A percentile compares a stretch with the other conserved stretches of the same genome.
These are phyloP conservation scores for Tubulanus polymorphus DNA, from an alignment of 2,888 invertebrate genomes.

Conservation along the genomic window DNA sequence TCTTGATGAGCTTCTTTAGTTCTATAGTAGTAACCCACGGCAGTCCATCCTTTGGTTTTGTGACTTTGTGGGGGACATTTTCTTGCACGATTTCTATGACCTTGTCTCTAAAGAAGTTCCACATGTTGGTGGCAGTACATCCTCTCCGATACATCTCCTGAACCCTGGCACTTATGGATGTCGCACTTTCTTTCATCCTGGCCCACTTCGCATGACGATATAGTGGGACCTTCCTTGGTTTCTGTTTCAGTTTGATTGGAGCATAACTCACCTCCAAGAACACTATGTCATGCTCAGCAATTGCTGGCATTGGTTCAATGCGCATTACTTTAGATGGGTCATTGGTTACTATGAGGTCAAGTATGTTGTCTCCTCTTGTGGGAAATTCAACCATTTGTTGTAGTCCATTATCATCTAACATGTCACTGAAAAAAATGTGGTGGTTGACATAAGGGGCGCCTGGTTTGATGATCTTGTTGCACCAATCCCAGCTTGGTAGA, in stretches of 20 bases:
- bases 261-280: no score
- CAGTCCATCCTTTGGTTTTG: constrained; percentile 8
- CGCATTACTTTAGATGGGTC: constrained; percentile 1
- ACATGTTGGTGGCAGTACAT: no score
- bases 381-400: constrained; percentile 8
- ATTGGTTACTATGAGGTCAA: constrained; percentile 6
- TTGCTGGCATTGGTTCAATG: constrained; percentile 1
- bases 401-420: constrained; percentile 9
- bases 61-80: constrained; percentile 11
- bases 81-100: constrained; percentile 1
- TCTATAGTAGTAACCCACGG: constrained; percentile 14
- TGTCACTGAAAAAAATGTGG: constrained; percentile 6
- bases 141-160: no score
- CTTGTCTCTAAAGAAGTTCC: constrained; percentile 5
- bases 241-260: no score
- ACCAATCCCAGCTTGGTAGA: constrained; percentile 7
- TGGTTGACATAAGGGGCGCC: background rate
- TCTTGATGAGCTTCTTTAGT: constrained; percentile 12
- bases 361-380: background rate
- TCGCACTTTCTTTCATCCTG: no score
- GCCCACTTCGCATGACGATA: no score
- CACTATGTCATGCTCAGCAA: constrained; percentile 4
- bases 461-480: background rate
- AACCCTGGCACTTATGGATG: no score
- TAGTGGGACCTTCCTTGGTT: no score